Conservation (phyloP, 2,113 vertebrate species). For the Phainopepla nitens region DNA sequence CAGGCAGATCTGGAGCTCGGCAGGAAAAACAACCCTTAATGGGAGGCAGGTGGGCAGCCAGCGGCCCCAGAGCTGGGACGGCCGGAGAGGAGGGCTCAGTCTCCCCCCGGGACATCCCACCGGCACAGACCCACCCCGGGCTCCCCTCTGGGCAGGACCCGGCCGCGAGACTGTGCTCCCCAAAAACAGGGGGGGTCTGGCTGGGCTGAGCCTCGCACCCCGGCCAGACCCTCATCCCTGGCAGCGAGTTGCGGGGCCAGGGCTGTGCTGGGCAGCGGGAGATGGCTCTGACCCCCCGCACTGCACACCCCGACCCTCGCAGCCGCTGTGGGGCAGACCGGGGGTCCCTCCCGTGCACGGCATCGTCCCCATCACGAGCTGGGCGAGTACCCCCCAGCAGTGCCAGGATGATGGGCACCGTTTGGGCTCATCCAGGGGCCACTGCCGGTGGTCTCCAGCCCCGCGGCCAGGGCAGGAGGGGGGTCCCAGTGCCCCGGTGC, state of each 20-base stretch:
- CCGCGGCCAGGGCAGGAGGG: background rate
- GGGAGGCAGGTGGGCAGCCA: slow-evolving; percentile 50
- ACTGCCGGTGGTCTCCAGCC: fast-evolving
- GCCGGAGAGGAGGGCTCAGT: fast-evolving
- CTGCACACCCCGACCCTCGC: fast-evolving
- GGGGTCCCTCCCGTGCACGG: background rate
- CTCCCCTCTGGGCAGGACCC: fast-evolving
- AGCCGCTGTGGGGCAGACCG: fast-evolving
- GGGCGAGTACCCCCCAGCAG: background rate
- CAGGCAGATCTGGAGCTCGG: slow-evolving; percentile 38
- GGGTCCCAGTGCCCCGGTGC: fast-evolving
- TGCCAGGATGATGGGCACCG: background rate
- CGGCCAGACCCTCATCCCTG: fast-evolving
- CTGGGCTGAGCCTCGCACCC: background rate
- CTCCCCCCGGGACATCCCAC: background rate
- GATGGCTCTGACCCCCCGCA: background rate
- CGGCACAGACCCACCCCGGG: background rate
- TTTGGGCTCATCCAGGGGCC: background rate
- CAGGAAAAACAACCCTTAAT: slow-evolving; percentile 39
- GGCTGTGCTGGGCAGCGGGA: background rate
- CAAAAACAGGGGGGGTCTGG: background rate
- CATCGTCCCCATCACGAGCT: fast-evolving
- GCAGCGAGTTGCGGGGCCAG: fast-evolving
- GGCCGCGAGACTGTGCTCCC: fast-evolving
- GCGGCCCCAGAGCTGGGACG: background rate